phyloP scores from a whole-genome alignment of 2,888 invertebrate genomes.

The Buathra laborator region DNA sequence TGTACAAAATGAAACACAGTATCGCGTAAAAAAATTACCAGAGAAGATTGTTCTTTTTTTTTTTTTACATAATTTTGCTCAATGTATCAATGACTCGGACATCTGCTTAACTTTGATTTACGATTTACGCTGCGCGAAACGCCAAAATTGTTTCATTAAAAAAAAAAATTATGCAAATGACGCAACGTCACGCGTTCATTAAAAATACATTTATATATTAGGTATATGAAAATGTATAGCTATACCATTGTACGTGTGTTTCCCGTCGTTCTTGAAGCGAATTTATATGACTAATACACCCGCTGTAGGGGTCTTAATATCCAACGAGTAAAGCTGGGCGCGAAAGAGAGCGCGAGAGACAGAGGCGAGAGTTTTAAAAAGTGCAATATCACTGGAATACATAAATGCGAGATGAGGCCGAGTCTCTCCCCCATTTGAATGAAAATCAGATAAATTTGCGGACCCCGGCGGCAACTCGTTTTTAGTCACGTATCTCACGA shows the following conservation, averaged over 20 bases:
- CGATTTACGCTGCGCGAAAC: not conserved
- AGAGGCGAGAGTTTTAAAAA: conserved; percentile 81
- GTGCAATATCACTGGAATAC: conserved; percentile 84
- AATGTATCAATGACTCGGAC: not conserved
- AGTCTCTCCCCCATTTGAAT: conserved; percentile 79
- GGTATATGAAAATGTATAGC: conserved; percentile 17
- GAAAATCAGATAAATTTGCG: conserved; percentile 83
- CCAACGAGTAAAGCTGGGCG: conserved; percentile 63
- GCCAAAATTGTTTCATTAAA: conserved; percentile 9
- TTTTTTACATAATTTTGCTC: not conserved
- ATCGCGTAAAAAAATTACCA: not conserved
- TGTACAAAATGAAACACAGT: not conserved
- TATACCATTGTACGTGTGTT: conserved; percentile 50
- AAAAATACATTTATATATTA: conserved; percentile 28
- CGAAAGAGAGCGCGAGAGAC: conserved; percentile 68
- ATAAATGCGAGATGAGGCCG: conserved; percentile 83
- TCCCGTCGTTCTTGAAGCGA: conserved; percentile 75
- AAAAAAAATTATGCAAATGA: conserved; percentile 34
- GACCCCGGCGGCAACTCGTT: conserved; percentile 74
- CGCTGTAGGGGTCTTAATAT: conserved; percentile 81
- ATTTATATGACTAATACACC: conserved; percentile 83
- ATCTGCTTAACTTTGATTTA: conserved; percentile 1
- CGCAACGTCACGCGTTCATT: conserved; percentile 31
- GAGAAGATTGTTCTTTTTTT: not conserved
- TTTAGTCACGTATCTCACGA: conserved; percentile 65